These are phyloP conservation scores for Heliconius sara DNA, from an alignment of 2,888 invertebrate genomes.

Conservation along the genomic window DNA sequence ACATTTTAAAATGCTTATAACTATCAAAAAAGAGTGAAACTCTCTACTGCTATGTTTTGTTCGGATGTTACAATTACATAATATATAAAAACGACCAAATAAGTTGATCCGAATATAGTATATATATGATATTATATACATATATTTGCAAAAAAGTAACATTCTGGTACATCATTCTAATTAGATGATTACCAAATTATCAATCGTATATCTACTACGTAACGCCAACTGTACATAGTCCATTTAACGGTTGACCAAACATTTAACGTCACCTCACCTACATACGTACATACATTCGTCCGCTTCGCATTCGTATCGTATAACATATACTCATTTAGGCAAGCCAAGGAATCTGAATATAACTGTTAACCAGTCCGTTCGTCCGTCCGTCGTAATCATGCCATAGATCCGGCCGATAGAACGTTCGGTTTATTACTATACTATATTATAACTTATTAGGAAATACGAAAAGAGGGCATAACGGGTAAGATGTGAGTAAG, in stretches of 20 bases:
- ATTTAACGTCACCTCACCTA: slow-evolving; percentile 55
- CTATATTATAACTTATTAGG: slow-evolving; percentile 4
- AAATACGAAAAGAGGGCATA: background rate
- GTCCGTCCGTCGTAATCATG: slow-evolving; percentile 52
- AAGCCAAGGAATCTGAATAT: slow-evolving; percentile 67
- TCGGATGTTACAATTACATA: too few species aligned
- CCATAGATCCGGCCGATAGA: slow-evolving; percentile 23
- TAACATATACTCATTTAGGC: slow-evolving; percentile 65
- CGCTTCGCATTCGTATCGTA: slow-evolving; percentile 72
- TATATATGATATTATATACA: too few species aligned
- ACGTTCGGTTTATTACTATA: background rate
- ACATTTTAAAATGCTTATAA: too few species aligned
- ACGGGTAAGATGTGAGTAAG: background rate
- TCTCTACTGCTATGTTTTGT: too few species aligned
- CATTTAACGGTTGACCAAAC: slow-evolving; percentile 34
- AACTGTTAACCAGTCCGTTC: slow-evolving; percentile 61
- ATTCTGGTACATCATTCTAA: background rate
- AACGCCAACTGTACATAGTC: slow-evolving; percentile 9
- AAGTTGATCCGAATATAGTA: too few species aligned
- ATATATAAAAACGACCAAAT: too few species aligned
- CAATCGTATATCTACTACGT: background rate
- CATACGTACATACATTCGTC: slow-evolving; percentile 54
- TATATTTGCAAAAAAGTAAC: background rate
- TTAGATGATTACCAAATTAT: background rate
- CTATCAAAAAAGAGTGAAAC: too few species aligned